A percentile compares a stretch with the other conserved stretches of the same genome.
phyloP scores from a whole-genome alignment of 2,797 vertebrate species.

The Hybognathus amarus region DNA sequence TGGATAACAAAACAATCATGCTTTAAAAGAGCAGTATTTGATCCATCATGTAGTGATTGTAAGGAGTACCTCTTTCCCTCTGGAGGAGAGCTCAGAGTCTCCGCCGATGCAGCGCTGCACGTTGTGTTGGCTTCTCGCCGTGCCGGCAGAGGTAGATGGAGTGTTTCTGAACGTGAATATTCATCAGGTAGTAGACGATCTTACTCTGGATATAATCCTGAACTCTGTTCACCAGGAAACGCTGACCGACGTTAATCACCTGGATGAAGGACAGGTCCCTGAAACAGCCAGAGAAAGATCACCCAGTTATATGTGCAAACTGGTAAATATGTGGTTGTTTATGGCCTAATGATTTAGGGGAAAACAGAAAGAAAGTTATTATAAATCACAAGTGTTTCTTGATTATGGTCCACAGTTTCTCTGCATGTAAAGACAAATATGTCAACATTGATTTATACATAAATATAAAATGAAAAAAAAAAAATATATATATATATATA shows the following conservation, averaged over 20 bases:
- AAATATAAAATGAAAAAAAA: no score
- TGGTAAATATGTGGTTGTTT: no score
- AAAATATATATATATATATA: no score
- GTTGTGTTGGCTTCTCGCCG: constrained; percentile 92
- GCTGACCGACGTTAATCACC: constrained; percentile 94
- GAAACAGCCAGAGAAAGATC: not conserved
- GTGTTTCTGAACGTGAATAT: constrained; percentile 94
- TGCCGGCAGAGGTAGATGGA: constrained; percentile 97
- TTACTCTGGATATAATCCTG: constrained; percentile 99
- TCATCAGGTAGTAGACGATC: constrained; percentile 99
- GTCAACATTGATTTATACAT: no score
- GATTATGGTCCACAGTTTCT: not conserved
- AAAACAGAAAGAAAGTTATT: not conserved
- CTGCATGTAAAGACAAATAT: not conserved
- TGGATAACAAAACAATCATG: not conserved
- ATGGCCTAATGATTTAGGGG: not conserved
- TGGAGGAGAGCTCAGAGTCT: constrained; percentile 86
- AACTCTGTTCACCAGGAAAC: constrained; percentile 93
- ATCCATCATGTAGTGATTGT: not conserved
- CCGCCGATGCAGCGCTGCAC: constrained; percentile 88
- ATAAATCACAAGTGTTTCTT: not conserved
- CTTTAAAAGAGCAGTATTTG: not conserved
- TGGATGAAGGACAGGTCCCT: constrained; percentile 96
- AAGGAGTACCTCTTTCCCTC: constrained; percentile 85
- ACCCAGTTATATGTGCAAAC: not conserved